Evolutionary conservation across 2,113 vertebrate species (phyloP).

Genomic region (Eupsittula cactorum): DNA sequence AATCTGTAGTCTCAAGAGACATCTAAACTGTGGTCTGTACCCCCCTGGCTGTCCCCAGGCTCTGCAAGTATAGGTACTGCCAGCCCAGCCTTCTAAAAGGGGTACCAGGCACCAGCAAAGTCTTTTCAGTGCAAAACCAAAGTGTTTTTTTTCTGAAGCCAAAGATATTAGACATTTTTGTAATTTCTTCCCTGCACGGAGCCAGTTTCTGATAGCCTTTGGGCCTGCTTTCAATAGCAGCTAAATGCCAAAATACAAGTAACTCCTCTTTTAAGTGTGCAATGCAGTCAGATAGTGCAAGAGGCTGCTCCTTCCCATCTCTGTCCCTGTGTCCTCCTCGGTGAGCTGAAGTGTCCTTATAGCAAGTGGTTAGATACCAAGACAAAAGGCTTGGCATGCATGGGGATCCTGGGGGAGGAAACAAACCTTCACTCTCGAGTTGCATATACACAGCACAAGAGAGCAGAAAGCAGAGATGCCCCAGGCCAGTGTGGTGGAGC

Average conservation of each 20-base stretch:
- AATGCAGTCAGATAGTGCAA: not conserved
- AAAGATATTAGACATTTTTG: not conserved
- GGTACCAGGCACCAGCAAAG: not conserved
- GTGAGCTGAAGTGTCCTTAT: not conserved
- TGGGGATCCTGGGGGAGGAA: accelerated
- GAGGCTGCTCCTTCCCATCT: not conserved
- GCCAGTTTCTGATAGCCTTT: not conserved
- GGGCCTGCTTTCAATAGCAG: not conserved
- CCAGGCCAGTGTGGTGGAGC: not conserved
- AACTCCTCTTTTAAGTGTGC: not conserved
- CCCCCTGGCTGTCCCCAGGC: not conserved
- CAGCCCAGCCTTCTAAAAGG: not conserved
- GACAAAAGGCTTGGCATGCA: not conserved
- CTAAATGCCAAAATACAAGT: not conserved
- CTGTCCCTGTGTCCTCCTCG: not conserved
- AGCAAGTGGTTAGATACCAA: not conserved
- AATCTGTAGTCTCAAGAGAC: constrained; percentile 28
- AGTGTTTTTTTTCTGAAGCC: not conserved
- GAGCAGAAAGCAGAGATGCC: not conserved
- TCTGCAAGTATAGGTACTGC: not conserved
- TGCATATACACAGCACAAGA: not conserved
- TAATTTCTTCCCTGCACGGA: not conserved
- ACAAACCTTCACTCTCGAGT: not conserved
- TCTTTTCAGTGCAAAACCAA: not conserved
- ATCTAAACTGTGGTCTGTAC: not conserved